Percentiles rank a stretch among this genome's conserved stretches.
phyloP scores from a whole-genome alignment of 2,888 invertebrate genomes.

The Ormyrus rosae region DNA sequence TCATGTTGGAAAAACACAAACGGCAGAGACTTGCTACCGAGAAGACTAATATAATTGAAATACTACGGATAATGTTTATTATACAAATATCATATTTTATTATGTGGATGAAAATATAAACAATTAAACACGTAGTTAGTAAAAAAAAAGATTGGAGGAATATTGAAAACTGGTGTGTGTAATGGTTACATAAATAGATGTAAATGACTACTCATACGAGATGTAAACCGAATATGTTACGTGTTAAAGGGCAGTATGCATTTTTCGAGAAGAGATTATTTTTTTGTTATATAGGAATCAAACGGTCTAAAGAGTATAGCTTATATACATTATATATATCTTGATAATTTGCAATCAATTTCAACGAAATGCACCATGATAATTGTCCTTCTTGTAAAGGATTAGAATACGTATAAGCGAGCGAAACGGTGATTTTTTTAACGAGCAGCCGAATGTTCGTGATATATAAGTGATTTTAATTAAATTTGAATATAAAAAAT shows the following conservation, averaged over 20 bases:
- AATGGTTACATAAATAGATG: conserved; percentile 62
- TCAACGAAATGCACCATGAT: conserved; percentile 57
- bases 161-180: conserved; percentile 63
- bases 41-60: conserved; percentile 72
- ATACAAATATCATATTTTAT: conserved; percentile 73
- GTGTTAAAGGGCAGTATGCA: conserved; percentile 58
- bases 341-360: conserved; percentile 58
- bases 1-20: conserved; percentile 64
- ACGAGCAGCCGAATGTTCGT: conserved; percentile 54
- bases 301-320: conserved; percentile 59
- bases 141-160: conserved; percentile 59
- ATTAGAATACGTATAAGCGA: conserved; percentile 42
- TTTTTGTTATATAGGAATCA: conserved; percentile 58
- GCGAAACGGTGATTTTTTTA: conserved; percentile 54
- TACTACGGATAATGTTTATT: conserved; percentile 72
- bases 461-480: conserved; percentile 54
- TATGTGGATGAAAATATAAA: conserved; percentile 71
- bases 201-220: conserved; percentile 60
- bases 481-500: conserved; percentile 53
- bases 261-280: conserved; percentile 59
- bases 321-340: conserved; percentile 51
- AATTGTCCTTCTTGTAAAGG: conserved; percentile 54
- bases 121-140: conserved; percentile 67
- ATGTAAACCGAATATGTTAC: conserved; percentile 56
- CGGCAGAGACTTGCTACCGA: conserved; percentile 68